Evolutionary conservation across 2,888 invertebrate genomes (phyloP).

Genomic region (Patella ulyssiponensis): DNA sequence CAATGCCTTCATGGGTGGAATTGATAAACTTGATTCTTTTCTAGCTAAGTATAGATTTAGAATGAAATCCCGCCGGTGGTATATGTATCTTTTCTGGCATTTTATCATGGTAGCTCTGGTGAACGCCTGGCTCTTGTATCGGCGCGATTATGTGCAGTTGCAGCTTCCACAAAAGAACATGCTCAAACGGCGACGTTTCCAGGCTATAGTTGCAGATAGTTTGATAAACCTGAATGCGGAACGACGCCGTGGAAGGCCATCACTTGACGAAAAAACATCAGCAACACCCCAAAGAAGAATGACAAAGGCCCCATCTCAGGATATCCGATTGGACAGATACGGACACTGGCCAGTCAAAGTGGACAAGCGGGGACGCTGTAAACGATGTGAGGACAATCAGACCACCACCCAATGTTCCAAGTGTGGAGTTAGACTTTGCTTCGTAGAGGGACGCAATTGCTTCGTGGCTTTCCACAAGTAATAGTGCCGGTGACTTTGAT

Average conservation of each 20-base stretch:
- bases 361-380: conserved; percentile 18
- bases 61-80: conserved; percentile 35
- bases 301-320: conserved; percentile 10
- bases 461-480: no score
- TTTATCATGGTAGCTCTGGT: conserved; percentile 34
- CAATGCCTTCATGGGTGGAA: conserved; percentile 30
- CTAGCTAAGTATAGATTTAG: conserved; percentile 21
- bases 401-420: background rate
- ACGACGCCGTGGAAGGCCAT: conserved; percentile 13
- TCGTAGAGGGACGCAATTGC: no score
- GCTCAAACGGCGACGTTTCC: conserved; percentile 27
- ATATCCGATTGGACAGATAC: conserved; percentile 23
- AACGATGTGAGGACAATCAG: conserved; percentile 11
- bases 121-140: conserved; percentile 38
- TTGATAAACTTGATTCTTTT: conserved; percentile 29
- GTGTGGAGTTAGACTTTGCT: no score
- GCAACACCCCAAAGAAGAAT: conserved; percentile 5
- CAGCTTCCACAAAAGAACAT: conserved; percentile 23
- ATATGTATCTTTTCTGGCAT: conserved; percentile 40
- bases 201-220: conserved; percentile 18
- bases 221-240: background rate
- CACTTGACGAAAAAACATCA: conserved; percentile 9
- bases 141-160: conserved; percentile 25
- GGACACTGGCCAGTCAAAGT: conserved; percentile 21
- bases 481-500: no score